A percentile compares a stretch with the other conserved stretches of the same genome.
phyloP scores from a whole-genome alignment of 2,113 vertebrate genomes.

The Balaeniceps rex region DNA sequence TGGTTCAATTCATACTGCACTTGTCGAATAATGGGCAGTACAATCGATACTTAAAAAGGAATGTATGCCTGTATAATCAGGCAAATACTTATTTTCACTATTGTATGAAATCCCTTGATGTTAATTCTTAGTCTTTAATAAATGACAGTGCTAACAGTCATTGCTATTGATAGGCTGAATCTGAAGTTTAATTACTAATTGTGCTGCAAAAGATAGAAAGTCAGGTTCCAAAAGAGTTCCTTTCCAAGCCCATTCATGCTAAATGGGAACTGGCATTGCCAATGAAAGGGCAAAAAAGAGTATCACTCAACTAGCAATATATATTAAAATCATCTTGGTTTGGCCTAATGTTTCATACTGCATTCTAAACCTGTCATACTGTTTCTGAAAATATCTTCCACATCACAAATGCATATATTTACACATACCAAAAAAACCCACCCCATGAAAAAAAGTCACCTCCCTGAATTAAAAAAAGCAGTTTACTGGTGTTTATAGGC shows the following conservation, averaged over 20 bases:
- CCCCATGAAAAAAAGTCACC: neutral
- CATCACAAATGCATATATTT: neutral
- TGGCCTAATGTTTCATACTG: neutral
- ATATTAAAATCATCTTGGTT: neutral
- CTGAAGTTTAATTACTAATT: neutral
- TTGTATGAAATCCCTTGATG: neutral
- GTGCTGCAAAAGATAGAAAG: neutral
- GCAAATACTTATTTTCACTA: slow-evolving; percentile 10
- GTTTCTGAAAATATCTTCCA: neutral
- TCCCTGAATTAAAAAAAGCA: neutral
- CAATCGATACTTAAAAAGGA: neutral
- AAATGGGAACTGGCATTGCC: neutral
- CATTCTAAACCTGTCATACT: neutral
- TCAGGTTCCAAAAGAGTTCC: neutral
- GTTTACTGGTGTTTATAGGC: neutral
- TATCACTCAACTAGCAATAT: neutral
- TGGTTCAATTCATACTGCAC: slow-evolving; percentile 40
- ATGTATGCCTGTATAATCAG: neutral
- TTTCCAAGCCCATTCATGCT: neutral
- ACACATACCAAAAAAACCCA: neutral
- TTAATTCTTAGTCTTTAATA: neutral
- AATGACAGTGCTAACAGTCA: neutral
- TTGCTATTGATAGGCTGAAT: neutral
- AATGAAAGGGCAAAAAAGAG: neutral
- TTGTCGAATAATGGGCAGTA: slow-evolving; percentile 3